Conservation (phyloP, 1,140 invertebrate genomes). For the Hypothenemus hampei region DNA sequence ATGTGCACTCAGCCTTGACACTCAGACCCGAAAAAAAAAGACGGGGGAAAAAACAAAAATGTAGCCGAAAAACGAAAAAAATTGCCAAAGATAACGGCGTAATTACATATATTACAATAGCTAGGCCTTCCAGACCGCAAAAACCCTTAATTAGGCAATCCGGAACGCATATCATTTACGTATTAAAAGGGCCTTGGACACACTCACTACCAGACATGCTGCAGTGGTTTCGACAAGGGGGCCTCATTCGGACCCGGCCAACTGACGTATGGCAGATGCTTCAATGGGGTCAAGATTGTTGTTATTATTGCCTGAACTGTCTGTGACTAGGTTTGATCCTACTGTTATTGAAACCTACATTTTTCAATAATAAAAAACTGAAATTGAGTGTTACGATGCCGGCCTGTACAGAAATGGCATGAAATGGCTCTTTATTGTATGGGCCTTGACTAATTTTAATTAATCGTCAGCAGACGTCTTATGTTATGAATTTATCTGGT, state of each 20-base stretch:
- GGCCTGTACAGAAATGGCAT: too few species aligned
- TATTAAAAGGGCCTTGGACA: slow-evolving; percentile 22
- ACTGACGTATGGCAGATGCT: slow-evolving; percentile 22
- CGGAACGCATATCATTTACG: slow-evolving; percentile 24
- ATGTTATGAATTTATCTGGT: background rate
- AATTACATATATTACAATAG: slow-evolving; percentile 21
- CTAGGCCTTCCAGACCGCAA: slow-evolving; percentile 24
- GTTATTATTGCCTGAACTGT: background rate
- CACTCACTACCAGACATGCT: slow-evolving; percentile 23
- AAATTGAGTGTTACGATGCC: too few species aligned
- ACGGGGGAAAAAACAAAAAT: slow-evolving; percentile 9
- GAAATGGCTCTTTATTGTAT: too few species aligned
- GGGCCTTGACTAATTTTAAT: too few species aligned
- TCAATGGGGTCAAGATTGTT: slow-evolving; percentile 2
- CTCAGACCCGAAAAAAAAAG: slow-evolving; percentile 16
- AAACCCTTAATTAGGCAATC: slow-evolving; percentile 26
- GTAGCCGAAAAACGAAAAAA: slow-evolving; percentile 9
- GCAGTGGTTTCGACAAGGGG: slow-evolving; percentile 17
- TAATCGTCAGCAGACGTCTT: too few species aligned
- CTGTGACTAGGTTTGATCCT: too few species aligned
- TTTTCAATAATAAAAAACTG: too few species aligned
- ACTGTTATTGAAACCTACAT: too few species aligned
- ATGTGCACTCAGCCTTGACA: slow-evolving; percentile 11
- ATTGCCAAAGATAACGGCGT: slow-evolving; percentile 18
- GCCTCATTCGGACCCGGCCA: slow-evolving; percentile 7